Evolutionary conservation across 2,113 vertebrate genomes (phyloP).

Genomic region (Sphaerodactylus townsendi): DNA sequence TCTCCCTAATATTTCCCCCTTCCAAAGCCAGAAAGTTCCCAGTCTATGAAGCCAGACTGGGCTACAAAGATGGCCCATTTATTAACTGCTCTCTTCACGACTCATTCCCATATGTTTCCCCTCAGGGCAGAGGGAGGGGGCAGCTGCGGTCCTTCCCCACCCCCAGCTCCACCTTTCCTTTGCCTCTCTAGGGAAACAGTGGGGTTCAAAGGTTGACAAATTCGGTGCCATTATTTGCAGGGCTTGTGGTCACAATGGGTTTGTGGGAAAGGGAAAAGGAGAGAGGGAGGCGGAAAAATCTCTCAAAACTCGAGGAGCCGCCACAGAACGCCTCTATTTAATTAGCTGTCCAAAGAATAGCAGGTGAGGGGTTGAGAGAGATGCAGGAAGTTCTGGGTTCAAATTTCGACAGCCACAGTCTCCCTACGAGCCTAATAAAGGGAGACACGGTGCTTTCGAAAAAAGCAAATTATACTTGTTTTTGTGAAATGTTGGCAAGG

Average conservation of each 20-base stretch:
- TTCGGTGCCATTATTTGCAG: neutral
- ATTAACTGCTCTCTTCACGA: conserved; percentile 16
- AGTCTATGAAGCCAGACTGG: conserved; percentile 1
- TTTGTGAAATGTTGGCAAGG: too few relatives aligned
- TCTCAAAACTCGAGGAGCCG: neutral
- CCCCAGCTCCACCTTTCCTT: conserved; percentile 42
- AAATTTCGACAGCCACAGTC: too few relatives aligned
- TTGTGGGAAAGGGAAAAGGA: neutral
- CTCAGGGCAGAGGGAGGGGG: conserved; percentile 45
- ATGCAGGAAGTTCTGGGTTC: too few relatives aligned
- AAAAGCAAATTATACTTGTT: too few relatives aligned
- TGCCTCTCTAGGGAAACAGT: conserved; percentile 14
- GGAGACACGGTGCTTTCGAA: too few relatives aligned
- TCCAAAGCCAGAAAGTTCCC: conserved; percentile 48
- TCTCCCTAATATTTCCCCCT: conserved; percentile 30
- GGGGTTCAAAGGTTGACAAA: conserved; percentile 46
- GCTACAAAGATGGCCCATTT: conserved; percentile 19
- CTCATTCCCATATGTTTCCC: conserved; percentile 44
- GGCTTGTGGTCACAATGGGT: too few relatives aligned
- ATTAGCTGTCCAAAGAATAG: too few relatives aligned
- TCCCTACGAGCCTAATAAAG: too few relatives aligned
- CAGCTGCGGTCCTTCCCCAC: conserved; percentile 55
- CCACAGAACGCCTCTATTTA: too few relatives aligned
- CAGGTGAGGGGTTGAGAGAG: too few relatives aligned
- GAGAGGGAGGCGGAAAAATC: neutral